phyloP scores from a whole-genome alignment of 2,888 invertebrate species.

The Ectemnius continuus region DNA sequence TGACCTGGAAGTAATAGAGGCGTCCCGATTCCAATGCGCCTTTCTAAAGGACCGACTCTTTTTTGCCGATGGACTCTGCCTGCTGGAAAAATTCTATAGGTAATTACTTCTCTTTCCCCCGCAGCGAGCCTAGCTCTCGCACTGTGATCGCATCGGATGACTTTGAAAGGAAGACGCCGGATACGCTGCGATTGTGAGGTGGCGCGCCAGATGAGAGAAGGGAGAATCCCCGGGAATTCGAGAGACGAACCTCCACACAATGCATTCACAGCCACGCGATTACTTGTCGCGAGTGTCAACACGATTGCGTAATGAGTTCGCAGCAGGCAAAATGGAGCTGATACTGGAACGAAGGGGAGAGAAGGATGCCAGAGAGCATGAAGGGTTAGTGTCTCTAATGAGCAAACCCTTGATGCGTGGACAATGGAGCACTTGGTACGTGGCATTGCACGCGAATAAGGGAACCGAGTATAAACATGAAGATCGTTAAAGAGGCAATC shows the following conservation, averaged over 20 bases:
- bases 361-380: neutral
- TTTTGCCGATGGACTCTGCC: too few species aligned
- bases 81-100: too few species aligned
- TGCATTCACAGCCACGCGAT: neutral
- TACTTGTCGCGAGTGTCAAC: constrained; percentile 2
- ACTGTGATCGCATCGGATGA: too few species aligned
- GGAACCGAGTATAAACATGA: neutral
- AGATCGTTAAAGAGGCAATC: neutral
- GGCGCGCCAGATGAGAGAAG: too few species aligned
- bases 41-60: too few species aligned
- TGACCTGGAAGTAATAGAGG: too few species aligned
- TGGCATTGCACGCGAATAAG: constrained; percentile 1
- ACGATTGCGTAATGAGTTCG: neutral
- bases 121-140: too few species aligned
- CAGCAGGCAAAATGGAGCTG: neutral
- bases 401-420: constrained; percentile 1
- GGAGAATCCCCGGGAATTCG: neutral
- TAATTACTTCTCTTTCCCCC: too few species aligned
- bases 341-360: too few species aligned
- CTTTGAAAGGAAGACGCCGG: too few species aligned
- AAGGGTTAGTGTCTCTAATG: neutral
- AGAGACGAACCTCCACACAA: neutral
- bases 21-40: too few species aligned
- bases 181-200: too few species aligned
- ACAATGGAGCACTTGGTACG: neutral